Evolutionary conservation across 2,797 vertebrate species (phyloP).

Genomic region (Ptychobarbus kaznakovi): DNA sequence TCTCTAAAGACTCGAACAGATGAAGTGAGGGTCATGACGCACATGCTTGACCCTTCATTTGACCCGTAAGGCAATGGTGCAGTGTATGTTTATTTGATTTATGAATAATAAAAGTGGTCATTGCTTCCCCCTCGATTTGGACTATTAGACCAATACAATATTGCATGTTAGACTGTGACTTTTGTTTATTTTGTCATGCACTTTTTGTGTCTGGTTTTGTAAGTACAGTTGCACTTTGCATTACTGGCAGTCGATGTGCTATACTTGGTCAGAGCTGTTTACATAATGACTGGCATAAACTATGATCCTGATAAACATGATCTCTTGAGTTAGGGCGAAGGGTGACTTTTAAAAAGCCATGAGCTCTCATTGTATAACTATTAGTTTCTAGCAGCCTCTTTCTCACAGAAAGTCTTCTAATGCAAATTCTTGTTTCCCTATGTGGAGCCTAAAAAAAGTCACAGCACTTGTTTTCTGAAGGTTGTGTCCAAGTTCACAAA

Average conservation of each 20-base stretch:
- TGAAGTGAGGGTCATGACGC: constrained; percentile 20
- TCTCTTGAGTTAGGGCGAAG: constrained; percentile 19
- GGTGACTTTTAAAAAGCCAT: constrained; percentile 13
- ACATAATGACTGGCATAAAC: constrained; percentile 33
- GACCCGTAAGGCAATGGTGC: constrained; percentile 15
- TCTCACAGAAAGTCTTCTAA: constrained; percentile 9
- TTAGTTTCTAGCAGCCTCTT: not conserved
- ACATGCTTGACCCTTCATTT: constrained; percentile 25
- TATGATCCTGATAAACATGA: constrained; percentile 33
- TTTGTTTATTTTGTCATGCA: constrained; percentile 24
- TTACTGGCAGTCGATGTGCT: constrained; percentile 1
- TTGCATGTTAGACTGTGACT: constrained; percentile 13
- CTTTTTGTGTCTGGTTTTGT: constrained; percentile 13
- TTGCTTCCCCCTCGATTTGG: not conserved
- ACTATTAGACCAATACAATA: not conserved
- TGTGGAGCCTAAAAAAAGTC: not conserved
- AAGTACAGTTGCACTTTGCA: constrained; percentile 28
- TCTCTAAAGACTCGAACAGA: constrained; percentile 8
- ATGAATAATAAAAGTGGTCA: constrained; percentile 15
- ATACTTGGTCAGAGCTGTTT: constrained; percentile 27
- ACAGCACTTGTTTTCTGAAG: not conserved
- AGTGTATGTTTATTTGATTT: constrained; percentile 19
- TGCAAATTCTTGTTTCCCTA: not conserved
- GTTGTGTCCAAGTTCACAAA: constrained; percentile 19
- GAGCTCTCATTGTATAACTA: not conserved